Percentiles rank a stretch among this genome's conserved stretches.
These are phyloP conservation scores for Hiodon alosoides DNA, from an alignment of 2,113 vertebrate genomes.

Conservation along the genomic window DNA sequence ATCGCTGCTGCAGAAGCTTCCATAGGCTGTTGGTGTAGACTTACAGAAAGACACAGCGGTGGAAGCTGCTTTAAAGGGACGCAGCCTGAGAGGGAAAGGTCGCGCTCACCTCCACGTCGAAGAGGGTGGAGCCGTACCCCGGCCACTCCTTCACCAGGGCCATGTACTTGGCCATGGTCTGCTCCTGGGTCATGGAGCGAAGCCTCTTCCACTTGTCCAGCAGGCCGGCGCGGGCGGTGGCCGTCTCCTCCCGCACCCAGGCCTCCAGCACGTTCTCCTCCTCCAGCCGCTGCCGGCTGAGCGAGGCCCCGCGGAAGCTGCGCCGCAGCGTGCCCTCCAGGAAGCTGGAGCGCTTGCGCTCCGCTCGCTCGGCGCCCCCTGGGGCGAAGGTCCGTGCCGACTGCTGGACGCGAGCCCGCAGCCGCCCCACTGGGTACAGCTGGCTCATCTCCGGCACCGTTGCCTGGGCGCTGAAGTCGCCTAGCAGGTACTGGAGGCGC, in stretches of 20 bases:
- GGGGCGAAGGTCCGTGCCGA: slow-evolving; percentile 72
- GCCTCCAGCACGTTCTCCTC: slow-evolving; percentile 84
- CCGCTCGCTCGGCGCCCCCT: slow-evolving; percentile 49
- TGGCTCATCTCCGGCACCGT: slow-evolving; percentile 70
- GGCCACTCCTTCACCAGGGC: slow-evolving; percentile 87
- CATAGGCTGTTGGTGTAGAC: neutral
- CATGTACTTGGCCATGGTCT: slow-evolving; percentile 94
- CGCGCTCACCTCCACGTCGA: slow-evolving; percentile 83
- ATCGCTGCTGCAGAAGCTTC: neutral
- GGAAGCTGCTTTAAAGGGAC: neutral
- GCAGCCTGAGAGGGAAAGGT: no score
- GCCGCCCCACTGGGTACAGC: slow-evolving; percentile 79
- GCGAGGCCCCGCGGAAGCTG: slow-evolving; percentile 79
- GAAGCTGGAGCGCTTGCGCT: slow-evolving; percentile 86
- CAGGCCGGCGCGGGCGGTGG: slow-evolving; percentile 69
- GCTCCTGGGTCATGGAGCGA: slow-evolving; percentile 83
- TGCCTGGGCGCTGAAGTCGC: slow-evolving; percentile 66
- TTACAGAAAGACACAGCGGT: neutral
- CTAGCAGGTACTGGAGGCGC: slow-evolving; percentile 83
- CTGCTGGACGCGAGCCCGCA: slow-evolving; percentile 83
- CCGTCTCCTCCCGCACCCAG: slow-evolving; percentile 85
- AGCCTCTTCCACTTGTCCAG: slow-evolving; percentile 92
- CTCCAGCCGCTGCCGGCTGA: slow-evolving; percentile 72
- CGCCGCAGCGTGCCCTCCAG: slow-evolving; percentile 87
- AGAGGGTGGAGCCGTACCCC: slow-evolving; percentile 90